These are phyloP conservation scores for Gambusia affinis DNA, from an alignment of 2,113 vertebrate genomes.

Conservation along the genomic window DNA sequence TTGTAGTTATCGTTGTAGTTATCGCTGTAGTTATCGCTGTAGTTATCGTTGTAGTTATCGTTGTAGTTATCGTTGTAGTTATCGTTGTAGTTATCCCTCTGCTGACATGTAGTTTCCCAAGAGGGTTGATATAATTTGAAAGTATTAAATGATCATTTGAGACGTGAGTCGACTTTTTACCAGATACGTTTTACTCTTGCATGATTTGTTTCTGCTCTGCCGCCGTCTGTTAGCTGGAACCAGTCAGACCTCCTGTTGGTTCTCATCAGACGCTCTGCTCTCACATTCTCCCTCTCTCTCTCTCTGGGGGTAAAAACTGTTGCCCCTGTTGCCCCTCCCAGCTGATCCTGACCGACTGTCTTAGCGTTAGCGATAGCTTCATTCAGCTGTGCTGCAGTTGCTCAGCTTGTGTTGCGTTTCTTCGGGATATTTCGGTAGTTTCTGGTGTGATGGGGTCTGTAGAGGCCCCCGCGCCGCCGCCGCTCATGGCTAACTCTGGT, in stretches of 20 bases:
- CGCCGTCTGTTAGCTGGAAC: too few relatives aligned
- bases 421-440: slow-evolving; percentile 16
- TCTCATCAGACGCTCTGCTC: slow-evolving; percentile 8
- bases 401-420: not conserved
- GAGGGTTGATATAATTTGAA: too few relatives aligned
- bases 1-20: too few relatives aligned
- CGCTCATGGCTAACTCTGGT: slow-evolving; percentile 85
- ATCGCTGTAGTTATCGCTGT: too few relatives aligned
- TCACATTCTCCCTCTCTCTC: slow-evolving; percentile 87
- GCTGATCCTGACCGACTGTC: slow-evolving; percentile 16
- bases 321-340: slow-evolving; percentile 47
- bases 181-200: too few relatives aligned
- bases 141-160: too few relatives aligned
- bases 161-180: too few relatives aligned
- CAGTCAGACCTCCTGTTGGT: not conserved
- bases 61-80: too few relatives aligned
- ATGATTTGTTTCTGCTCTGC: too few relatives aligned
- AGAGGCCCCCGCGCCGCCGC: slow-evolving; percentile 67
- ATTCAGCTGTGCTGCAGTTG: not conserved
- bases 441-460: slow-evolving; percentile 59
- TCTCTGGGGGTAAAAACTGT: slow-evolving; percentile 83
- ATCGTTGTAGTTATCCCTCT: too few relatives aligned
- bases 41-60: too few relatives aligned
- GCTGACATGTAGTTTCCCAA: too few relatives aligned
- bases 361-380: slow-evolving; percentile 8